Conservation (phyloP, 2,888 invertebrate genomes). For the Rhimphoctona megacephalus region DNA sequence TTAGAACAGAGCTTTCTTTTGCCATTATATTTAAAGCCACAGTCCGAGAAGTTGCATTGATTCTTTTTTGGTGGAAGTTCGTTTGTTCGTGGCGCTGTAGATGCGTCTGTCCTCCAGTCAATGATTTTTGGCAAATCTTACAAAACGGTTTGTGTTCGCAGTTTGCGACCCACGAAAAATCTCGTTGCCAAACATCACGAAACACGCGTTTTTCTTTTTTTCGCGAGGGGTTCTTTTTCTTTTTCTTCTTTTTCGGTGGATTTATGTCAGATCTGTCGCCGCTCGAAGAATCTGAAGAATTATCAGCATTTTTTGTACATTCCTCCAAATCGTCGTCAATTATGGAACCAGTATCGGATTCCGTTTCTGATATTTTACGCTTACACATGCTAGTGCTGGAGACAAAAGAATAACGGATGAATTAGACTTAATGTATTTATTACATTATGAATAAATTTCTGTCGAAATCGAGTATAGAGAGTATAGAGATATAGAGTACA, state of each 20-base stretch:
- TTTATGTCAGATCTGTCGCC: neutral
- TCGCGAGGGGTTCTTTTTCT: neutral
- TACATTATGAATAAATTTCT: too few species aligned
- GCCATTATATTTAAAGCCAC: constrained; percentile 13
- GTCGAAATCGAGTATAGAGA: too few species aligned
- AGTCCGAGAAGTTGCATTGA: neutral
- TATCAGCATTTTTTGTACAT: neutral
- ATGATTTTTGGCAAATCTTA: constrained; percentile 2
- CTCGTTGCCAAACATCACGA: neutral
- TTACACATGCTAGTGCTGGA: too few species aligned
- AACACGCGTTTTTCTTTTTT: constrained; percentile 1
- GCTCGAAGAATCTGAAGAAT: neutral
- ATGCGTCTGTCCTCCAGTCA: constrained; percentile 3
- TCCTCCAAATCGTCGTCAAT: too few species aligned
- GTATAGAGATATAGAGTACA: too few species aligned
- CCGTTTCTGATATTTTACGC: too few species aligned
- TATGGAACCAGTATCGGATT: too few species aligned
- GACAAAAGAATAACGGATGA: too few species aligned
- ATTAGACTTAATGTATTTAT: too few species aligned
- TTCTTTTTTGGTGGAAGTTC: neutral
- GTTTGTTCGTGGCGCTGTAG: constrained; percentile 3
- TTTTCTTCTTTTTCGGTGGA: neutral
- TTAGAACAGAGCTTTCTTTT: neutral
- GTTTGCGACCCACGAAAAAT: constrained; percentile 9
- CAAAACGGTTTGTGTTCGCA: constrained; percentile 25